phyloP scores from a whole-genome alignment of 1,140 invertebrate genomes.

The Zaprionus lachaisei region DNA sequence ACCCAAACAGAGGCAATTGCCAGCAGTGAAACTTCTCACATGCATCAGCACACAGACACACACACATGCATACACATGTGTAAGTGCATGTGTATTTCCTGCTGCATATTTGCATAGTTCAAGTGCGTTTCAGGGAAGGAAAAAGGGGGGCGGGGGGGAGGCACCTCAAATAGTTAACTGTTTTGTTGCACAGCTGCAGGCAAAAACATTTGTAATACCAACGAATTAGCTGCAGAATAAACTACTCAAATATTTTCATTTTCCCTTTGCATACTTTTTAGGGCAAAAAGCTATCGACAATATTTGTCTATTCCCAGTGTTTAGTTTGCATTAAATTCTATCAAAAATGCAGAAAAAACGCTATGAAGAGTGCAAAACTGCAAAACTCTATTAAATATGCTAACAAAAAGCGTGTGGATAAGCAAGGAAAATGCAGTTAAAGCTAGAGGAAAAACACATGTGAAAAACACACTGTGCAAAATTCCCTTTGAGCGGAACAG shows the following conservation, averaged over 20 bases:
- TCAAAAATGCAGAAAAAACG: not conserved
- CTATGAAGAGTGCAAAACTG: not conserved
- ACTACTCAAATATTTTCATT: slow-evolving; percentile 2
- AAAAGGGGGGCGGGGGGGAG: not conserved
- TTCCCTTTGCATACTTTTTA: not conserved
- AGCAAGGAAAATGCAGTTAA: not conserved
- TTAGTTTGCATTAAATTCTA: not conserved
- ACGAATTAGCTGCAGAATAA: slow-evolving; percentile 20
- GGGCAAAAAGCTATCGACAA: not conserved
- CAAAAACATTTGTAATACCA: slow-evolving; percentile 25
- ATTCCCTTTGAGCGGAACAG: not conserved
- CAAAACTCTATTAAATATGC: not conserved
- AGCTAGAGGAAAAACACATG: too few species aligned
- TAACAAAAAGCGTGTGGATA: too few species aligned
- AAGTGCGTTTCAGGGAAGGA: not conserved
- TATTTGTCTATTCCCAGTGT: not conserved
- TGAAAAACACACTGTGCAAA: too few species aligned
- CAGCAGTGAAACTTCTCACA: slow-evolving; percentile 12
- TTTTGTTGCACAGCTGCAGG: slow-evolving; percentile 1
- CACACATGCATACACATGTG: not conserved
- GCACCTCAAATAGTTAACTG: not conserved
- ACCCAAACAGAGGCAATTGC: slow-evolving; percentile 7
- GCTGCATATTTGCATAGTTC: slow-evolving; percentile 2
- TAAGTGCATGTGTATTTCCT: not conserved
- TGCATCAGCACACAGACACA: slow-evolving; percentile 1